These are phyloP conservation scores for Catajapyx aquilonaris DNA, from an alignment of 1,140 invertebrate species.

Conservation along the genomic window DNA sequence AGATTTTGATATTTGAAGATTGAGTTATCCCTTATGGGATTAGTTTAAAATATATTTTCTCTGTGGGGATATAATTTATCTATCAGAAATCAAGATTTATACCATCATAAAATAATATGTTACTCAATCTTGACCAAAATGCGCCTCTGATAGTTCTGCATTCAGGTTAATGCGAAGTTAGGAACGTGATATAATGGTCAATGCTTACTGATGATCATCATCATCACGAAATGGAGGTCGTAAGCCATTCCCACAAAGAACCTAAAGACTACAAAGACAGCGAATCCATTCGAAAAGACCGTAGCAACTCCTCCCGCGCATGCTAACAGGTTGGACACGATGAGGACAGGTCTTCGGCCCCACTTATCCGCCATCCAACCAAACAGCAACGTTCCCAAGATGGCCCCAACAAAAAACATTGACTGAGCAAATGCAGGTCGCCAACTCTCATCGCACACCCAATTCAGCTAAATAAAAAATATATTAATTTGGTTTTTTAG, in stretches of 20 bases:
- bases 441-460: conserved; percentile 35
- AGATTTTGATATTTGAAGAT: neutral
- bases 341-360: conserved; percentile 30
- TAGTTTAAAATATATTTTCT: neutral
- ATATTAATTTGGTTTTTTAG: neutral
- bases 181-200: neutral
- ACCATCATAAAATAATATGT: no score
- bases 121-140: no score
- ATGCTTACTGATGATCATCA: neutral
- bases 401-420: conserved; percentile 34
- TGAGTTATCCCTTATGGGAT: neutral
- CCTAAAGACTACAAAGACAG: neutral
- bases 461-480: conserved; percentile 24
- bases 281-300: neutral
- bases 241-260: neutral
- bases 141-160: no score
- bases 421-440: conserved; percentile 32
- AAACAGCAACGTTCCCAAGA: conserved; percentile 31
- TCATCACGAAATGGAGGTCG: neutral
- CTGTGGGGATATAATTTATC: neutral
- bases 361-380: conserved; percentile 32
- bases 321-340: neutral
- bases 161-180: neutral
- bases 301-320: neutral
- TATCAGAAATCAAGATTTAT: neutral